Evolutionary conservation across 2,797 vertebrate species (phyloP), one percentile per base, ranked within the genome.

Genomic region (Cirrhinus mrigala): DNA sequence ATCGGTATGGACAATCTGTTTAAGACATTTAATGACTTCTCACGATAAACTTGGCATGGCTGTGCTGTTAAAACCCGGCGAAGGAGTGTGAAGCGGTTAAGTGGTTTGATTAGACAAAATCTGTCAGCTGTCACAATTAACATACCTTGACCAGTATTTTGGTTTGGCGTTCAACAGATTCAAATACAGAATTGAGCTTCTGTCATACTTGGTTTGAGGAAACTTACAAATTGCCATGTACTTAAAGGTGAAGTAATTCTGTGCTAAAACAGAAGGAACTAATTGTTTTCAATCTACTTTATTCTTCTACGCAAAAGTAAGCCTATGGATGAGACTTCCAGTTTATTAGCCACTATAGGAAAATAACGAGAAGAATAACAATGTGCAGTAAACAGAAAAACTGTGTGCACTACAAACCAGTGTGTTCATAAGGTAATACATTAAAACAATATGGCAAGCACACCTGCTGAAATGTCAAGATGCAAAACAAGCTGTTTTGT

Each of bases 1-100:
- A 62, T 74, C 20, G 6, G 44, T 74, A 74, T 24, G 11, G 46
- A 75, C 82, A 66, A 76, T 54, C 60, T n/a, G 82, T 44, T 76
- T 68, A 6, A 76, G 82, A 68, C 46, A 68, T 66, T 37, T 66
- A 83, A 68, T 40, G 29, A 60, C 46, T 68, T 54, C 16, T 66
- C 10, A 6, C 40, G 44, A 52, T 40, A 22, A 54, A 75, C 60
- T 66, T 83, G 60, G 29, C 46, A 54, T 33, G 9, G 40, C 54
- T 16, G 29, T 37, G 58, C 29, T 27, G 8, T 54, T 74, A 52
- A 54, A 81, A 10, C 58, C 20, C 81, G 37, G 27, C 12, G 14
- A 82, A 58, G n/a, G 48, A 83, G 46, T 4, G 33, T 44, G 58
- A 9, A 62, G 16, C 20, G 40, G 77, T 64, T 12, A 64, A 64